Base-by-base conservation (phyloP, 1,140 invertebrate species). In the Trachymyrmex cornetzi region DNA sequence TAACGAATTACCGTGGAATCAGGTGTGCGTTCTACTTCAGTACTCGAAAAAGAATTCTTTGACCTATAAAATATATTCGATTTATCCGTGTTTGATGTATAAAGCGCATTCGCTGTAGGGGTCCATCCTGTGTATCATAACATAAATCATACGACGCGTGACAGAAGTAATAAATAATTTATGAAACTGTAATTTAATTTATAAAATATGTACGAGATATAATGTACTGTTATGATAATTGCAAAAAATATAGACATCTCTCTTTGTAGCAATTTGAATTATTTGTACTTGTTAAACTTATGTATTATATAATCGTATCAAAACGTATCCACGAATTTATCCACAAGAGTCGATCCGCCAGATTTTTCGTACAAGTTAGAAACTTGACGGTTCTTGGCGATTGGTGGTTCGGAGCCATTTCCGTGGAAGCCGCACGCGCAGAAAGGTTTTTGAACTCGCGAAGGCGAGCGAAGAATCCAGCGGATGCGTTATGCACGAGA, bases 401-500 rank as follows among this genome's bases (percentile, higher is more conserved):
- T 77, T 81, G 64, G 69, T 50, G 30, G 77, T 81, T 86, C 63
- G 57, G 38, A 75, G 74, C 69, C 87, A 66, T 88, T 81, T 85
- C 82, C 66, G 72, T 57, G 66, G 77, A 89, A 89, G 88, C 77
- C 77, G 71, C 88, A 89, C 87, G 88, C 86, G 87, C 77, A 77
- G 61, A 74, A 69, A 90, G 89, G 89, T 90, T 90, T 90, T 90
- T 89, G 85, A 89, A 90, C 88, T 87, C 89, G 77, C 48, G 71
- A 59, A 67, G 66, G 63, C 85, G 48, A 87, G 63, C 66, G 48
- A 87, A 80, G 87, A 89, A 89, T 90, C 64, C 72, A 50, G 77
- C 87, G 88, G 63, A 86, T 79, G 82, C 71, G 88, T 89, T 89
- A 89, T 79, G 88, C 81, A 77, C 82, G 74, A 75, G 88, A 48